Conservation (phyloP, 2,888 invertebrate species). For the Cephus sareptanus region DNA sequence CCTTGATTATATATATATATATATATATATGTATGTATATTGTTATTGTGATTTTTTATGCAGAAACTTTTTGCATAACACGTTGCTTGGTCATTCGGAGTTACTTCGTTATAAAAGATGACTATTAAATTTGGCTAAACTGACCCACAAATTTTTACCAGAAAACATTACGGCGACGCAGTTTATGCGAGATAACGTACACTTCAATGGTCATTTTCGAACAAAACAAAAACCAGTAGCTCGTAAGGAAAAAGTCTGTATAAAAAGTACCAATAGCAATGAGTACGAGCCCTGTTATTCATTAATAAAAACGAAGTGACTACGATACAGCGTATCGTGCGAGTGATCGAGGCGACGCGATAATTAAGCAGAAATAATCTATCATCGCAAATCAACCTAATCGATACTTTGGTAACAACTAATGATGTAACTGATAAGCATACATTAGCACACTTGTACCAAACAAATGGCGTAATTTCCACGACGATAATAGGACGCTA, state of each 20-base stretch:
- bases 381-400: not conserved
- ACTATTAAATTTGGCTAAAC: not conserved
- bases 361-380: not conserved
- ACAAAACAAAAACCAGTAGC: not conserved
- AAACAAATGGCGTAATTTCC: not conserved
- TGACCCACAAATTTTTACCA: not conserved
- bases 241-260: not conserved
- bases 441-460: not conserved
- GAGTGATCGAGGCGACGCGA: not conserved
- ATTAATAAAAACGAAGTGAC: not conserved
- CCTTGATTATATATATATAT: not conserved
- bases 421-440: not conserved
- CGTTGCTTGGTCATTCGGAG: not conserved
- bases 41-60: not conserved
- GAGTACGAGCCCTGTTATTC: not conserved
- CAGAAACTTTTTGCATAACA: not conserved
- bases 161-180: not conserved
- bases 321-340: not conserved
- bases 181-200: not conserved
- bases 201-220: not conserved
- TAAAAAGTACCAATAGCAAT: too few relatives aligned
- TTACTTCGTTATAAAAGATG: not conserved
- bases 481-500: not conserved
- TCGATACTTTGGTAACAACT: not conserved
- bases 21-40: not conserved